Evolutionary conservation across 2,797 vertebrate species (phyloP).

Genomic region (Oreochromis grahami): DNA sequence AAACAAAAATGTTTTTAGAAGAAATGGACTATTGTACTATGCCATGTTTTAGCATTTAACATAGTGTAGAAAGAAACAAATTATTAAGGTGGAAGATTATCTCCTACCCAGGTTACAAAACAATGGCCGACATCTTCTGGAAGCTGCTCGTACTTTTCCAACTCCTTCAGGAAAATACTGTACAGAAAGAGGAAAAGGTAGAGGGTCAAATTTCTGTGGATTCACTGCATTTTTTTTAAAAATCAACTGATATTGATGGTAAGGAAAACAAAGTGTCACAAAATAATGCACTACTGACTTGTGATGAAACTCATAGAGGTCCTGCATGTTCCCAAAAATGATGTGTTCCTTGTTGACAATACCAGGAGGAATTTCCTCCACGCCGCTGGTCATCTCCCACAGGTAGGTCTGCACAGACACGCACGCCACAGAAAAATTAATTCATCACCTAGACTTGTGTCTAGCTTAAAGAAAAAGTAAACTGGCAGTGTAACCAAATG

Average conservation of each 20-base stretch:
- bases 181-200: not conserved
- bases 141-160: slow-evolving; percentile 97
- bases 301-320: slow-evolving; percentile 97
- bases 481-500: not conserved
- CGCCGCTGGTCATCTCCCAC: slow-evolving; percentile 98
- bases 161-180: slow-evolving; percentile 96
- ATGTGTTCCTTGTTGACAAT: slow-evolving; percentile 97
- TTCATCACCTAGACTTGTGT: not conserved
- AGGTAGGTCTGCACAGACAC: slow-evolving; percentile 85
- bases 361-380: slow-evolving; percentile 96
- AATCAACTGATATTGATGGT: not conserved
- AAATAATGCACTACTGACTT: slow-evolving; percentile 54
- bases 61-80: not conserved
- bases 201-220: not conserved
- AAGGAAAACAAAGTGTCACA: not conserved
- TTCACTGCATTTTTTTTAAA: not conserved
- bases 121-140: slow-evolving; percentile 98
- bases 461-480: not conserved
- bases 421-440: not conserved
- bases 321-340: slow-evolving; percentile 99
- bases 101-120: slow-evolving; percentile 95
- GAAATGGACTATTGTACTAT: not conserved
- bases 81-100: not conserved
- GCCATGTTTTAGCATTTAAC: not conserved
- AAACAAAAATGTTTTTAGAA: not conserved